Evolutionary conservation across 2,113 vertebrate species (phyloP), one percentile per base, ranked within the genome.

Genomic region (Gnathonemus echidnorhynchus): DNA sequence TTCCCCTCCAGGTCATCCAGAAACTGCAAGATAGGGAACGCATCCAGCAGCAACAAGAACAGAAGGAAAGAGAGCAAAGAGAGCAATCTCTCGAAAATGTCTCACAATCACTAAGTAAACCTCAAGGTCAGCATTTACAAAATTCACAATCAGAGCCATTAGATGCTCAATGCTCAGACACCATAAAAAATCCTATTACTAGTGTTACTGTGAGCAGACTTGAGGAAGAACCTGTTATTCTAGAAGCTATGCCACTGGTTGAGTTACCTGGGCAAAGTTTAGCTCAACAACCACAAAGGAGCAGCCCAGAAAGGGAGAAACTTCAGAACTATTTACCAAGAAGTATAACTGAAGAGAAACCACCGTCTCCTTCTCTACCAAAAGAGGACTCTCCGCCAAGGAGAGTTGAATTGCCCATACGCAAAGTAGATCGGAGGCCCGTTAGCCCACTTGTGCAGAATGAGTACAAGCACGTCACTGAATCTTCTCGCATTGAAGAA

Each of bases 1-100:
- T 97, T 89, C 96, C 96, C 66, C 96, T 94, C 45, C 95, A 96
- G 92, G 96, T 96, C 17, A 93, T 96, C 80, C 95, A 96, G 91
- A 96, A 95, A 15, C 94, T 96, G 6, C 95, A 96, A 91, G 95
- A 96, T 90, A 91, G 96, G 62, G 96, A 96, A 90, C 93, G 93
- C 17, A 92, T 94, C 87, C 95, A 96, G 91, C 94, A 93, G 92
- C 93, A 92, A 74, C 95, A 94, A 89, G 94, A 95, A 86, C 92
- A 94, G 80, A 94, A 46, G 90, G 94, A 94, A 85, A 93, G 58
- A 46, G 93, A 94, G 50, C 74, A 1, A 77, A 50, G 11, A 6
- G 88, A 87, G 77, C 27, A 24, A 35, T 91, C 92, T 2, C 31
- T 17, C 42, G 86, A 83, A 62, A 58, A 35, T 50, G 89, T 89